These are phyloP conservation scores for Halocynthia aurantium DNA, from an alignment of 23 tunicate species.

Conservation along the genomic window DNA sequence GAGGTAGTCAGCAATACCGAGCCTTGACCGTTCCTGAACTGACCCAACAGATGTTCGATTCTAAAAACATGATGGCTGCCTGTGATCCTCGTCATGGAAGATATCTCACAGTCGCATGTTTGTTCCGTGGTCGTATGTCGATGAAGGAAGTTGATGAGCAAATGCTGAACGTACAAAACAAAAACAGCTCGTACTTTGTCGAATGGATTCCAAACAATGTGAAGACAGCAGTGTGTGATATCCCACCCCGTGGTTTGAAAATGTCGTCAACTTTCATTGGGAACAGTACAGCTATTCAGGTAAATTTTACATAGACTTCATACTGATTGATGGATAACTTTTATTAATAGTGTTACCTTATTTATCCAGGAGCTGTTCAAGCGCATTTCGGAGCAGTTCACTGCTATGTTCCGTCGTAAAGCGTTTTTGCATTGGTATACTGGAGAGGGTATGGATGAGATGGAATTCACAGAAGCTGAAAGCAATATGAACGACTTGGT, in stretches of 20 bases:
- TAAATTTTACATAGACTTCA: neutral
- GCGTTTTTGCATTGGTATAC: conserved; percentile 99
- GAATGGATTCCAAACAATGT: conserved; percentile 95
- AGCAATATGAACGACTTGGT: conserved; percentile 89
- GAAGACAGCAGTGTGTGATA: conserved; percentile 88
- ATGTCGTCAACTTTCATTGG: conserved; percentile 91
- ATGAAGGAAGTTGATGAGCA: conserved; percentile 95
- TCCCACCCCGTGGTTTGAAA: conserved; percentile 84
- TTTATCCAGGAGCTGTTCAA: conserved; percentile 69
- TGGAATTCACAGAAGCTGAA: conserved; percentile 97
- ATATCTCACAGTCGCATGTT: conserved; percentile 82
- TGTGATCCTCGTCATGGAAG: conserved; percentile 95
- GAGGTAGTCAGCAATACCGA: conserved; percentile 91
- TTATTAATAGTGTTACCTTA: neutral
- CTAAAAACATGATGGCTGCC: conserved; percentile 95
- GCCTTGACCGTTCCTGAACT: conserved; percentile 97
- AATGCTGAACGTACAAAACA: conserved; percentile 83
- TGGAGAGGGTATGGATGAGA: conserved; percentile 99
- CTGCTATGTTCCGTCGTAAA: conserved; percentile 95
- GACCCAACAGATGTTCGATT: conserved; percentile 94
- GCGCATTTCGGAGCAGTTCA: conserved; percentile 84
- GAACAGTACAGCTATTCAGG: conserved; percentile 88
- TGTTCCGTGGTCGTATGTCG: conserved; percentile 98
- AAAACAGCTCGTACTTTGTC: conserved; percentile 86
- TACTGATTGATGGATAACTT: neutral